Conservation (phyloP, 1,140 invertebrate species). For the Anastrepha ludens region DNA sequence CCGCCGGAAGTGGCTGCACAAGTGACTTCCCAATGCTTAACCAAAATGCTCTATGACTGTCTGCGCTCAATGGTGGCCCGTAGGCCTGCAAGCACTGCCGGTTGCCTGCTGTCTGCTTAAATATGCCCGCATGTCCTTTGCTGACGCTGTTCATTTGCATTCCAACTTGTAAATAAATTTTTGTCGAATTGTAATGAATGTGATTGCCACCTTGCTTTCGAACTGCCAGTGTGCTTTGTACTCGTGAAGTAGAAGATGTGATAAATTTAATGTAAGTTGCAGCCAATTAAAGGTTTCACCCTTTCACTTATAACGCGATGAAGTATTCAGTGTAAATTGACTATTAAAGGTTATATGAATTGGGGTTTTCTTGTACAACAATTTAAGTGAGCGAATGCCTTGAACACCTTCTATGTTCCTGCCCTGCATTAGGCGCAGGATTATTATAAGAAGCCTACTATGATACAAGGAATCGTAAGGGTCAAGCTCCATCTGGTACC, state of each 20-base stretch:
- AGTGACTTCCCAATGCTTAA: constrained; percentile 34
- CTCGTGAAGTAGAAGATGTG: background rate
- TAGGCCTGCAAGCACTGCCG: background rate
- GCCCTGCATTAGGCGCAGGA: too few species aligned
- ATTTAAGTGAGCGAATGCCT: too few species aligned
- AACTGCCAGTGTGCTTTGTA: background rate
- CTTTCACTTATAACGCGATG: too few species aligned
- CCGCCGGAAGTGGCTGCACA: constrained; percentile 17
- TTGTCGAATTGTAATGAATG: constrained; percentile 34
- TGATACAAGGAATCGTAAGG: too few species aligned
- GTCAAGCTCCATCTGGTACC: too few species aligned
- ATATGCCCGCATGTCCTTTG: constrained; percentile 11
- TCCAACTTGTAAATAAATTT: background rate
- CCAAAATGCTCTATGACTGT: constrained; percentile 17
- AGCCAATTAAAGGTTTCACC: too few species aligned
- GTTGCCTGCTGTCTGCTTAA: background rate
- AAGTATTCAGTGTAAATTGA: too few species aligned
- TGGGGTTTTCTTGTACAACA: too few species aligned
- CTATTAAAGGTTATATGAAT: too few species aligned
- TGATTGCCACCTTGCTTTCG: background rate
- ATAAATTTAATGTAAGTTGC: too few species aligned
- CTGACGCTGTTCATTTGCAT: constrained; percentile 9
- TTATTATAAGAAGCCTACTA: too few species aligned
- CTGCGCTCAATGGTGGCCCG: background rate
- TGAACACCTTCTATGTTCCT: too few species aligned